These are phyloP conservation scores for Drosophila mojavensis DNA, from an alignment of 1,140 invertebrate genomes.

Conservation along the genomic window DNA sequence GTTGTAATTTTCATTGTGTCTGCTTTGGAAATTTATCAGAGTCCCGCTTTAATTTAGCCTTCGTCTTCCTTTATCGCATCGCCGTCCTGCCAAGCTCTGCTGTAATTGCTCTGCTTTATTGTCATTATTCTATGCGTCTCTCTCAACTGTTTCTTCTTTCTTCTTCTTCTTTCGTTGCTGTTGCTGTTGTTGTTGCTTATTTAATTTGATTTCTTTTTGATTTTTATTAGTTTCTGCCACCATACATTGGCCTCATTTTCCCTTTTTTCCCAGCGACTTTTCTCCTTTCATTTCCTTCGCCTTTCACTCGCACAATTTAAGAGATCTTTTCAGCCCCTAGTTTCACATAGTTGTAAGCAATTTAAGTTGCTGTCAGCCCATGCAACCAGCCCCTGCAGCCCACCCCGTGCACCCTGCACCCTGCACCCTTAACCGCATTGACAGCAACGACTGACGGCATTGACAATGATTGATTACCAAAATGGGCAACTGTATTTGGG, in stretches of 20 bases:
- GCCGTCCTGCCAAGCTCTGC: conserved; percentile 26
- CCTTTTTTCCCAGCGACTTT: conserved; percentile 19
- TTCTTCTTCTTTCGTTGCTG: conserved; percentile 41
- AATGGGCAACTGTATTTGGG: conserved; percentile 68
- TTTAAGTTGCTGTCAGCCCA: conserved; percentile 55
- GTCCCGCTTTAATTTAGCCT: conserved; percentile 73
- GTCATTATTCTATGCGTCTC: conserved; percentile 20
- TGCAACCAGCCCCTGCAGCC: conserved; percentile 9
- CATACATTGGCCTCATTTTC: conserved; percentile 61
- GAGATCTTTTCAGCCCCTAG: conserved; percentile 20
- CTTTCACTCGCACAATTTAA: conserved; percentile 5
- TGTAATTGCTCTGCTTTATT: conserved; percentile 75
- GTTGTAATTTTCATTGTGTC: conserved; percentile 75
- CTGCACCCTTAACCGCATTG: conserved; percentile 60
- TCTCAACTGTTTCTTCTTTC: not conserved
- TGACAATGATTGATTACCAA: conserved; percentile 82
- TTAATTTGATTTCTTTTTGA: conserved; percentile 82
- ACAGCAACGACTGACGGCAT: conserved; percentile 62
- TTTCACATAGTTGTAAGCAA: conserved; percentile 35
- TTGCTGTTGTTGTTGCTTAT: conserved; percentile 57
- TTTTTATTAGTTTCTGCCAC: conserved; percentile 70
- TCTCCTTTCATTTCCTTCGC: not conserved
- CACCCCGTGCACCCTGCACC: conserved; percentile 1
- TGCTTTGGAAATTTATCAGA: conserved; percentile 72
- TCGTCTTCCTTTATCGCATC: conserved; percentile 54